A percentile compares a stretch with the other conserved stretches of the same genome.
Conservation (phyloP, 2,888 invertebrate species). For the Keiferia lycopersicella region DNA sequence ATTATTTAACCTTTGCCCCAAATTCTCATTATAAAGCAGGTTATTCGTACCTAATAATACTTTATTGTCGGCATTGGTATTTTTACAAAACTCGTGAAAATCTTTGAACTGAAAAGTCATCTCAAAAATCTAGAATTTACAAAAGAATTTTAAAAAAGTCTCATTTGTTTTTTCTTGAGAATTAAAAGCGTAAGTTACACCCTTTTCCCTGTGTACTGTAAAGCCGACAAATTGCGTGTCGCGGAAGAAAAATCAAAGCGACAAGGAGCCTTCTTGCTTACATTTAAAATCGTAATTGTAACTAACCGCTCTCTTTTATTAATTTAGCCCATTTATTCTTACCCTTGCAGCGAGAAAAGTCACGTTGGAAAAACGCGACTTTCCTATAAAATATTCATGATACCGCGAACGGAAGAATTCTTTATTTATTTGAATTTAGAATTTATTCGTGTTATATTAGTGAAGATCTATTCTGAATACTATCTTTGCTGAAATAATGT, state of each 20-base stretch:
- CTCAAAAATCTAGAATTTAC: no score
- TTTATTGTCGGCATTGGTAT: no score
- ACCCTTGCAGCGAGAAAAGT: constrained; percentile 44
- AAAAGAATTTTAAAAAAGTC: no score
- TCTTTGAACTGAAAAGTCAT: no score
- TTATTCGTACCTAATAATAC: no score
- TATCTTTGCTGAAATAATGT: neutral
- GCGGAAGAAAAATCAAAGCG: constrained; percentile 77
- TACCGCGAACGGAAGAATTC: constrained; percentile 40
- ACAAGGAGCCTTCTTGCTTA: constrained; percentile 74
- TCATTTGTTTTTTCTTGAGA: neutral
- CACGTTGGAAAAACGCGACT: constrained; percentile 36
- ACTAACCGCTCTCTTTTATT: constrained; percentile 79
- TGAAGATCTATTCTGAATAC: neutral
- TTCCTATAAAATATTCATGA: constrained; percentile 71
- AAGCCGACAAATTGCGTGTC: constrained; percentile 73
- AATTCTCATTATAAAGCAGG: no score
- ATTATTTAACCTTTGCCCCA: no score
- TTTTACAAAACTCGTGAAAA: no score
- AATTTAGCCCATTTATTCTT: constrained; percentile 76
- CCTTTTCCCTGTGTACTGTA: constrained; percentile 37
- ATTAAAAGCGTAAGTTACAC: constrained; percentile 33
- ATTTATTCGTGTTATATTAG: constrained; percentile 35
- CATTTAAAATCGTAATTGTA: constrained; percentile 81
- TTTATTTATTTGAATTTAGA: constrained; percentile 49